Evolutionary conservation across 2,797 vertebrate genomes (phyloP).

Genomic region (Pangasius larnaudii): DNA sequence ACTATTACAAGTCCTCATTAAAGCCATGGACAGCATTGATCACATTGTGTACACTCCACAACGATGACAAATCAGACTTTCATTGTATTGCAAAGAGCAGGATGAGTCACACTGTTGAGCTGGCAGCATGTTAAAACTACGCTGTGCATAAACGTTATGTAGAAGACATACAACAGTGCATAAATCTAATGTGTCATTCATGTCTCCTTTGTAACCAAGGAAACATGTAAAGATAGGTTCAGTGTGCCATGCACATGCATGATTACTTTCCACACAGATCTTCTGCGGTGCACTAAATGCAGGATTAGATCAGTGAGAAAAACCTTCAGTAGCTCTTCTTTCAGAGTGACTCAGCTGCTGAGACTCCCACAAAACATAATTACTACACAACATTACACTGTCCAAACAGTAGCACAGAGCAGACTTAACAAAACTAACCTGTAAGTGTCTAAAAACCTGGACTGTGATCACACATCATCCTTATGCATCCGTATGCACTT

Average conservation of each 20-base stretch:
- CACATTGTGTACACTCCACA: background rate
- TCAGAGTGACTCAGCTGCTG: constrained; percentile 20
- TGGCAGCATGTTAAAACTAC: constrained; percentile 14
- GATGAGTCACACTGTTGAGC: constrained; percentile 20
- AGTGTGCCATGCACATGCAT: background rate
- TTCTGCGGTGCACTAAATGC: constrained; percentile 37
- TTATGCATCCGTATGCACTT: background rate
- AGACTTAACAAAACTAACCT: background rate
- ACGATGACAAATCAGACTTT: constrained; percentile 7
- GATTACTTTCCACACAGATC: background rate
- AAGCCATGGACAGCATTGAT: background rate
- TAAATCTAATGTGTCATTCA: background rate
- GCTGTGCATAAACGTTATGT: background rate
- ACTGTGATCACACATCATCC: background rate
- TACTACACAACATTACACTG: background rate
- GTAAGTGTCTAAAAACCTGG: background rate
- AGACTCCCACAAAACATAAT: constrained; percentile 2
- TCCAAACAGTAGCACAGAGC: background rate
- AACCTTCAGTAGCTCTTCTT: constrained; percentile 17
- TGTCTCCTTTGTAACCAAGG: background rate
- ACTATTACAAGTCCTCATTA: background rate
- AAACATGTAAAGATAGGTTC: background rate
- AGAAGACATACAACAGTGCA: background rate
- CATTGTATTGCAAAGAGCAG: background rate
- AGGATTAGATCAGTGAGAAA: constrained; percentile 38